Evolutionary conservation across 1,140 invertebrate genomes (phyloP).

Genomic region (Rhizoglyphus robini): DNA sequence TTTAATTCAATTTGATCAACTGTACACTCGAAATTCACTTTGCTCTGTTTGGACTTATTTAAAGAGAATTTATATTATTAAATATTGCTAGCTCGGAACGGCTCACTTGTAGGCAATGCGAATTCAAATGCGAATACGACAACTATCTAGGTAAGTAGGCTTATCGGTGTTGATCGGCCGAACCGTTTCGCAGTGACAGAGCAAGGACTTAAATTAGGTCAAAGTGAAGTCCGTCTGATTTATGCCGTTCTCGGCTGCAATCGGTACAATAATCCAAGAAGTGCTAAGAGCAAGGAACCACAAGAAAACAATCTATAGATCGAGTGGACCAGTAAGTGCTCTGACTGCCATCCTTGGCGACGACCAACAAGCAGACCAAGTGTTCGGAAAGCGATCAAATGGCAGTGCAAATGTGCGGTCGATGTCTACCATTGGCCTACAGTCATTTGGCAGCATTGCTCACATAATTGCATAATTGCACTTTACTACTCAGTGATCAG

Average conservation of each 20-base stretch:
- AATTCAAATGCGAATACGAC: no score
- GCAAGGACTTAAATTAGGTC: not conserved
- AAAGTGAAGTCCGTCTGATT: no score
- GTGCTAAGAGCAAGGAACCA: no score
- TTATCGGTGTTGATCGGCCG: not conserved
- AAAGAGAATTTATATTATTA: not conserved
- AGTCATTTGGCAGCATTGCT: not conserved
- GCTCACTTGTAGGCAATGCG: no score
- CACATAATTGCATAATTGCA: conserved; percentile 8
- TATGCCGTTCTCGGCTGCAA: no score
- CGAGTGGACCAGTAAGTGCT: no score
- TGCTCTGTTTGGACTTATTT: not conserved
- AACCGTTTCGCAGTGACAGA: not conserved
- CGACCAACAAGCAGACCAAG: no score
- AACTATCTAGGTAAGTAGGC: no score
- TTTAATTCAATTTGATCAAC: conserved; percentile 12
- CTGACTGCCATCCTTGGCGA: no score
- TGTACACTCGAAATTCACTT: not conserved
- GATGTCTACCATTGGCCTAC: not conserved
- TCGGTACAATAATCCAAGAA: no score
- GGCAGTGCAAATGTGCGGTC: not conserved
- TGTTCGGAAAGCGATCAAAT: not conserved
- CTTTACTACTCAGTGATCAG: not conserved
- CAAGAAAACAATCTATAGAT: not conserved
- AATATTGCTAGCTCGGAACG: not conserved